phyloP scores from a whole-genome alignment of 2,113 vertebrate species.

The Puffinus mauretanicus region DNA sequence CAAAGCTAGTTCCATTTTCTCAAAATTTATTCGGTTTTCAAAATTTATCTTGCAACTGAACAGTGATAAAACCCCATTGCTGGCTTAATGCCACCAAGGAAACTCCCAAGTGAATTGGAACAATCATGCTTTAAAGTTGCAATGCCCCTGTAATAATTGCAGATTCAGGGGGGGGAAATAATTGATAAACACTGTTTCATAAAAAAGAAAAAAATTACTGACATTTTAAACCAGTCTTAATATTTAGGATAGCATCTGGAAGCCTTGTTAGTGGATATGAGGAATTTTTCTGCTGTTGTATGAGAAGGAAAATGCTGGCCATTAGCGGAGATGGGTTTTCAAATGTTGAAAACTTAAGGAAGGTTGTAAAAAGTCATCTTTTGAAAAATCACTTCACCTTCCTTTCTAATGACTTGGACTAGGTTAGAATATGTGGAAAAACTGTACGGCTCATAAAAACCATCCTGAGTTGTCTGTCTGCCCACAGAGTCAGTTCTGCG shows the following conservation, averaged over 20 bases:
- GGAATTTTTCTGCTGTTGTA: neutral
- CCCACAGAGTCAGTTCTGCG: neutral
- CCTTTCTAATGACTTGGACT: neutral
- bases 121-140: neutral
- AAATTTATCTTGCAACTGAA: neutral
- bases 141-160: neutral
- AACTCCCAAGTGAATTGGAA: neutral
- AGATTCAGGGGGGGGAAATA: neutral
- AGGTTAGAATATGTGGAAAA: neutral
- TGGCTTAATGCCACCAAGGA: neutral
- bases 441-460: neutral
- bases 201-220: neutral
- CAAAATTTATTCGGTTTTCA: neutral
- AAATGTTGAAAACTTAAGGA: neutral
- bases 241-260: neutral
- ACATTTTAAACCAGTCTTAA: neutral
- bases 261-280: neutral
- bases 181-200: neutral
- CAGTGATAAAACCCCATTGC: neutral
- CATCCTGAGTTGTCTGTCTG: neutral
- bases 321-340: neutral
- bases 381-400: neutral
- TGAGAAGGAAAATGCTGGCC: neutral
- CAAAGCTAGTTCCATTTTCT: neutral
- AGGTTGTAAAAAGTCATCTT: neutral